Base-by-base conservation (phyloP, 92 coral and sea anemone species). In the Epizoanthus rinbou region DNA sequence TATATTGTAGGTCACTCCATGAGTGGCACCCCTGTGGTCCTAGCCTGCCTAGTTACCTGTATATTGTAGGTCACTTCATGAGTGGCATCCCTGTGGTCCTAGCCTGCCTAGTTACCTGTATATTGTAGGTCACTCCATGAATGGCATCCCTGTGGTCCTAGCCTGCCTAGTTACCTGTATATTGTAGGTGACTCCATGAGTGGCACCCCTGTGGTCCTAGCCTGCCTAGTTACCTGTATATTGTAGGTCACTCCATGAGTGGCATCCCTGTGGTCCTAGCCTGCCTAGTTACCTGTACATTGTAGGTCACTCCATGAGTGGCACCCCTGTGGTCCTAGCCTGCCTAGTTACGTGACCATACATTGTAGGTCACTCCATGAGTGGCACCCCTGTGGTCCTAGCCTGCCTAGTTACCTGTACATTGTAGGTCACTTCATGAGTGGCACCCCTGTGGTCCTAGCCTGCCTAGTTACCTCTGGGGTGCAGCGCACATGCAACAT, bases 111-210 rank as follows among this genome's bases (percentile, higher is more conserved):
- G n/a, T n/a, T n/a, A n/a, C n/a, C n/a, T n/a, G n/a, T n/a, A n/a
- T n/a, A n/a, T n/a, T n/a, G n/a, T n/a, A n/a, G n/a, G n/a, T n/a
- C n/a, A n/a, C n/a, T n/a, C n/a, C n/a, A n/a, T n/a, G n/a, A n/a
- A n/a, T n/a, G n/a, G n/a, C n/a, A n/a, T n/a, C n/a, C n/a, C n/a
- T n/a, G n/a, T n/a, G n/a, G 98, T 79, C 93, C 97, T 5, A 94
- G 94, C 14, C 98, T 97, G 0, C 98, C 98, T 8, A 87, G 89
- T 52, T 92, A 88, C 75, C 80, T 86, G 98, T n/a, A n/a, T n/a
- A n/a, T n/a, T n/a, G n/a, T 94, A 39, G 84, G 98, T 92, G 16
- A n/a, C 45, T 64, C 8, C 8, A n/a, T 22, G 22, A 23, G 1
- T 54, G 45, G 8, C 15, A 3, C 43, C 52, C 35, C 41, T 75